phyloP scores from a whole-genome alignment of 2,888 invertebrate species.

The Morinoia aosen region DNA sequence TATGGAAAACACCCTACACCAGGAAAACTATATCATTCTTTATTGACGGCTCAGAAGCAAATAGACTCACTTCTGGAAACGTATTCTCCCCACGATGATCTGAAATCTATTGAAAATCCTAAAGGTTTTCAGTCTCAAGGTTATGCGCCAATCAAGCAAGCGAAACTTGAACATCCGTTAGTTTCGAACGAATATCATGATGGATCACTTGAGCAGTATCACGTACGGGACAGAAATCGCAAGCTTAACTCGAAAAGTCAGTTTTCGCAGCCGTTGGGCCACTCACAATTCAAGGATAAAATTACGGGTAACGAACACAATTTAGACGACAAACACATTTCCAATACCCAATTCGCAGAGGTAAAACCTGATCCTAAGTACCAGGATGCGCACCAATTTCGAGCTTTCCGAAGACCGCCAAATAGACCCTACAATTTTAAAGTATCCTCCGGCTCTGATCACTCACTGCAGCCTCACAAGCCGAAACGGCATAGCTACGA shows the following conservation, averaged over 20 bases:
- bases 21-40: not conserved
- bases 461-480: not conserved
- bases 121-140: not conserved
- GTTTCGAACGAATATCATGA: not conserved
- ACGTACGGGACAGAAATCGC: not conserved
- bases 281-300: not conserved
- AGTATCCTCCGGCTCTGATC: not conserved
- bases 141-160: not conserved
- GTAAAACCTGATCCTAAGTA: not conserved
- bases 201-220: not conserved
- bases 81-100: not conserved
- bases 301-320: not conserved
- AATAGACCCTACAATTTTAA: not conserved
- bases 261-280: not conserved
- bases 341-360: not conserved
- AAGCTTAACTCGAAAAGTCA: not conserved
- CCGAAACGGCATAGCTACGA: not conserved
- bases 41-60: constrained; percentile 29
- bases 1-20: not conserved
- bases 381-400: not conserved
- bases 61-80: constrained; percentile 23
- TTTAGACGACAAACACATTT: not conserved
- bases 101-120: not conserved
- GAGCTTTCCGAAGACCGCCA: not conserved
- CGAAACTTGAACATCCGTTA: not conserved